Conservation (phyloP, 2,797 vertebrate genomes). For the Sphenodon punctatus region DNA sequence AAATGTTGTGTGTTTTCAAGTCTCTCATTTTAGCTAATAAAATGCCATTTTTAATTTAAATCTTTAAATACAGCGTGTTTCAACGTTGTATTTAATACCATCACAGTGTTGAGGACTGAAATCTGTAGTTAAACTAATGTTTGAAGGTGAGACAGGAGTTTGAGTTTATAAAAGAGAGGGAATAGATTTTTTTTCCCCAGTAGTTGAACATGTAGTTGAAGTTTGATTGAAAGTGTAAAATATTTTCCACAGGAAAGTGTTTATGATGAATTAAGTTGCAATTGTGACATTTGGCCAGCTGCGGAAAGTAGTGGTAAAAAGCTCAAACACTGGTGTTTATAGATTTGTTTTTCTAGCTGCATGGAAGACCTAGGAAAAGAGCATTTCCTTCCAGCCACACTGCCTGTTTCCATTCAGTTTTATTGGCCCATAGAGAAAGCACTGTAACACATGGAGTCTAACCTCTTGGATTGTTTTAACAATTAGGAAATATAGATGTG, state of each 20-base stretch:
- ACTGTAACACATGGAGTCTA: constrained; percentile 40
- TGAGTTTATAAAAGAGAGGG: not conserved
- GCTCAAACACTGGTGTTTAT: not conserved
- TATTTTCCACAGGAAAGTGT: not conserved
- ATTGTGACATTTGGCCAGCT: constrained; percentile 30
- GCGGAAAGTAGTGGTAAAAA: constrained; percentile 31
- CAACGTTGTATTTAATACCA: not conserved
- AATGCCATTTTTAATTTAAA: not conserved
- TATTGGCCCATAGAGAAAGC: constrained; percentile 55
- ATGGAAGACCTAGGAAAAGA: constrained; percentile 11
- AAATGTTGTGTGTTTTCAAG: not conserved
- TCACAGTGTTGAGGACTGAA: not conserved
- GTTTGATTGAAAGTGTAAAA: constrained; percentile 20
- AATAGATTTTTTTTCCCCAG: constrained; percentile 14
- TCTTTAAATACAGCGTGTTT: not conserved
- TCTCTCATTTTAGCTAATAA: not conserved
- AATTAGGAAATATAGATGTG: constrained; percentile 26
- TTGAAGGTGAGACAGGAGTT: not conserved
- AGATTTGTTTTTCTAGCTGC: constrained; percentile 49
- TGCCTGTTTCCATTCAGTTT: constrained; percentile 52
- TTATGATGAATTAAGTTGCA: constrained; percentile 32
- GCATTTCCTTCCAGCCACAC: constrained; percentile 25
- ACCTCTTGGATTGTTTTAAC: constrained; percentile 45
- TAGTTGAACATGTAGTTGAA: constrained; percentile 12
- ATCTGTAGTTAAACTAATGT: constrained; percentile 4